These are phyloP conservation scores for Aspidapion aeneum DNA, from an alignment of 2,888 invertebrate species.

Conservation along the genomic window DNA sequence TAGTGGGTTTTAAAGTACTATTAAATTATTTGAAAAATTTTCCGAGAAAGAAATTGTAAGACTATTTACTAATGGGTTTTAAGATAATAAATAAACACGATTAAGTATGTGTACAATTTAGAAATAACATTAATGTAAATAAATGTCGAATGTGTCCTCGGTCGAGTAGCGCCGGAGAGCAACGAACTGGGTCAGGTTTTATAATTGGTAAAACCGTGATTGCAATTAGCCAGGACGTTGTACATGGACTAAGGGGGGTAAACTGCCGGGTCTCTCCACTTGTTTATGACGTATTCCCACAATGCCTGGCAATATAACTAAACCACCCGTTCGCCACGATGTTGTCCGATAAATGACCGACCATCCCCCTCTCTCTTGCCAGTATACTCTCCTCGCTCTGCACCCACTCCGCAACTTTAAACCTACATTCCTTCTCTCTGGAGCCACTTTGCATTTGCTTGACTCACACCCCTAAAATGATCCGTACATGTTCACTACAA, in stretches of 20 bases:
- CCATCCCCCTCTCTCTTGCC: conserved; percentile 2
- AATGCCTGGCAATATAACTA: conserved; percentile 20
- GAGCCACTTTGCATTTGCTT: conserved; percentile 43
- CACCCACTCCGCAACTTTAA: conserved; percentile 7
- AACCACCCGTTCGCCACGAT: conserved; percentile 10
- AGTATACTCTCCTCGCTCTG: neutral
- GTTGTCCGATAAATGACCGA: conserved; percentile 13
- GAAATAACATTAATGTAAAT: neutral
- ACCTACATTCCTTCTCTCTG: conserved; percentile 20
- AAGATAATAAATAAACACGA: neutral
- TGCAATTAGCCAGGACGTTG: conserved; percentile 37
- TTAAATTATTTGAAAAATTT: no score
- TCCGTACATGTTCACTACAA: conserved; percentile 48
- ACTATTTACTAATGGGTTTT: no score
- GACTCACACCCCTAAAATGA: conserved; percentile 48
- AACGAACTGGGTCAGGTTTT: conserved; percentile 40
- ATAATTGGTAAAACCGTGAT: conserved; percentile 43
- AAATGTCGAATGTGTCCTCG: neutral
- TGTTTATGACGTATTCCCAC: conserved; percentile 34
- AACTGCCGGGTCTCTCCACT: conserved; percentile 40
- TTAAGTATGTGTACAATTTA: neutral
- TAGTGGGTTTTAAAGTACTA: no score
- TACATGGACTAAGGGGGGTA: conserved; percentile 37
- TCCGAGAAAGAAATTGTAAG: no score
- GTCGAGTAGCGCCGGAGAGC: no score